Evolutionary conservation across 2,888 invertebrate genomes (phyloP), one percentile per base, ranked within the genome.

Genomic region (Idaea biselata): DNA sequence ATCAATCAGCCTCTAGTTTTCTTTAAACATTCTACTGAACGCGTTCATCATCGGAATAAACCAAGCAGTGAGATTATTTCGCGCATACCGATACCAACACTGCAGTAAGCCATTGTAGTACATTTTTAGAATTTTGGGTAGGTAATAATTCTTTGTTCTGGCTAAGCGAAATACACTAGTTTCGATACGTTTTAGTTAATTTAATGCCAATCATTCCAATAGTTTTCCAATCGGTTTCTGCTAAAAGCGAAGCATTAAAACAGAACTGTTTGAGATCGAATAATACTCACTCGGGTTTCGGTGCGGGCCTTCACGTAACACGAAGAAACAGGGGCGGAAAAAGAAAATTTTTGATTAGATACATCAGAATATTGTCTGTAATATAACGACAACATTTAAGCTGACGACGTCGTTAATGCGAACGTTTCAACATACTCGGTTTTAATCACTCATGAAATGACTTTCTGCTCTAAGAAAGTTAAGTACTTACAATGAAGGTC

Each of bases 261-360:
- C 74, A 74, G 70, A 70, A 75, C 70, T 70, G 60, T 70, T 67
- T 63, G 68, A 76, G 69, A 66, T 66, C 58, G 69, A 72, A 70
- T 67, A 75, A 69, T 86, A 94, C 94, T 94, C 94, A 94, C 94
- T 94, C 94, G 91, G 88, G 94, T 93, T 94, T 94, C 89, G 93
- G 94, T 91, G 94, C 94, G 89, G 94, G 94, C 88, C 94, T 94
- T 93, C 93, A 89, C 73, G 85, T 86, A 78, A 81, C 72, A 80
- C 81, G 76, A 74, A 73, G 80, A 76, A 73, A 82, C 92, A 85
- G 89, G 86, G 81, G 83, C 83, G 81, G 80, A 81, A 86, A 84
- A 79, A 82, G 78, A 86, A 56, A 83, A 82, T 77, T 80, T 70
- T 80, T 70, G 74, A 88, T 91, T 89, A 89, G 75, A 83, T 73